Base-by-base conservation (phyloP, 2,113 vertebrate genomes). In the Halichoeres trimaculatus region DNA sequence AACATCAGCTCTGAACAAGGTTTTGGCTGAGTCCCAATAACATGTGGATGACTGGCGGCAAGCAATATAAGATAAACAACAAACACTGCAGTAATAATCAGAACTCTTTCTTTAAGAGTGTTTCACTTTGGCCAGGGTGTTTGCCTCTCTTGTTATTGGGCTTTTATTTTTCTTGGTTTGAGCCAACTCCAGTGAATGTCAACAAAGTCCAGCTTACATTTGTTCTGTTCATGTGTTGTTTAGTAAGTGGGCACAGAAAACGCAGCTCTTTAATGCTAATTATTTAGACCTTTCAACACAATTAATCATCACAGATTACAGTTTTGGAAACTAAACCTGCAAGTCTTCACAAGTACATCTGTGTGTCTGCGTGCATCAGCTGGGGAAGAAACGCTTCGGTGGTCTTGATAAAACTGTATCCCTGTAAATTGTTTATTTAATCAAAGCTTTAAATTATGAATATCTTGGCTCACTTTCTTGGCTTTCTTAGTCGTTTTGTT, bases 371-470 rank as follows among this genome's bases (percentile, higher is more conserved):
- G 8, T 22, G 20, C 26, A 10, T 59, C 17, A 40, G 57, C 40
- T 70, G n/a, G 11, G 19, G 35, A 70, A 40, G 57, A 40, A 41
- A 62, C 47, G 10, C 30, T 59, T 51, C 36, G 75, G 78, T 78
- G 80, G 78, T 84, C 71, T 48, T 55, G 20, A 14, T 50, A 48
- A 55, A 55, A 51, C 14, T 35, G 26, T 19, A 3, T 56, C 59
- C 43, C 57, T 8, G 43, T 55, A 62, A 59, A 81, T 45, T 52
- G 66, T 84, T 89, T 87, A 76, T 82, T 81, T 86, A 66, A 72
- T 70, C 55, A 70, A 30, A 36, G 45, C 53, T 75, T 76, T 59
- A 54, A 52, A 66, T 70, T 79, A 78, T 79, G 77, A 72, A 63
- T 80, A 68, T 80, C 40, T 20, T 67, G 70, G 34, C 75, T 75